A percentile compares a stretch with the other conserved stretches of the same genome.
Evolutionary conservation across 2,797 vertebrate genomes (phyloP).

Genomic region (Tokudaia muenninki): DNA sequence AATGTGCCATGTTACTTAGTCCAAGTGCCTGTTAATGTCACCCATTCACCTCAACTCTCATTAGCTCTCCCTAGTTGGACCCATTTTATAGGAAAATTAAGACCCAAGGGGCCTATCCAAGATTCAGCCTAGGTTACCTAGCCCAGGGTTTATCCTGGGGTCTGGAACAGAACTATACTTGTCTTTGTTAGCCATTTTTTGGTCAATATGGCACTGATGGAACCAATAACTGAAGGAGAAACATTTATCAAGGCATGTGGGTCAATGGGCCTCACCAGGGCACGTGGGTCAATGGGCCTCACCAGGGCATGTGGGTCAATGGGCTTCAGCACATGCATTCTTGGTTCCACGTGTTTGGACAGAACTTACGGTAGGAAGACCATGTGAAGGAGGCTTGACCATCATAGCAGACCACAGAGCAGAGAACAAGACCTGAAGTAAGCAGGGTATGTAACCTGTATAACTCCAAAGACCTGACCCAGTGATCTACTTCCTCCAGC

Average conservation of each 20-base stretch:
- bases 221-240: background rate
- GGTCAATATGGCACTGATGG: background rate
- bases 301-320: background rate
- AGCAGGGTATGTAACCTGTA: background rate
- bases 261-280: background rate
- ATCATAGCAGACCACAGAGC: background rate
- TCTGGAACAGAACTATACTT: background rate
- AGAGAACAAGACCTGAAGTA: background rate
- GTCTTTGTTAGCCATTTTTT: background rate
- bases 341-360: no score
- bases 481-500: background rate
- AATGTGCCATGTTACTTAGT: background rate
- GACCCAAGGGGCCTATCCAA: no score
- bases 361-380: background rate
- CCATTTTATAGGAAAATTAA: background rate
- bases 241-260: background rate
- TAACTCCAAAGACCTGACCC: background rate
- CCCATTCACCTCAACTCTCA: background rate
- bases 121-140: background rate
- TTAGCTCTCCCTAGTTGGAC: accelerated
- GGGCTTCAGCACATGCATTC: background rate
- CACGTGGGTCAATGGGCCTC: background rate
- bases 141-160: background rate
- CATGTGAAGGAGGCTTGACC: background rate
- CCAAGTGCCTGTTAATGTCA: background rate